phyloP scores from a whole-genome alignment of 53 echinoderm and acorn worm genomes.

The Henricia sp. region DNA sequence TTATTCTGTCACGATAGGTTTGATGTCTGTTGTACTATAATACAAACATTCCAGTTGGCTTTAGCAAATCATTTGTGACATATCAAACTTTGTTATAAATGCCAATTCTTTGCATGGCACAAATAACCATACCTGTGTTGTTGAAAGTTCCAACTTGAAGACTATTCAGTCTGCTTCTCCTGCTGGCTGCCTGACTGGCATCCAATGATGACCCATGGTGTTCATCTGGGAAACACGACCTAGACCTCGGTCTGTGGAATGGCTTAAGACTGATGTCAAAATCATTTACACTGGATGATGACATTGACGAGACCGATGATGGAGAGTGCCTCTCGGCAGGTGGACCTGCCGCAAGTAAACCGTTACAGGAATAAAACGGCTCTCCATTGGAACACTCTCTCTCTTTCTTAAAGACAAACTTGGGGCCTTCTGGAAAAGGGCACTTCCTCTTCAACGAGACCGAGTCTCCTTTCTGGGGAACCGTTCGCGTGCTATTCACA shows the following conservation, averaged over 20 bases:
- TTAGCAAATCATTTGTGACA: no score
- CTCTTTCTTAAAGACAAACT: constrained; percentile 24
- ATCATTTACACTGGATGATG: not conserved
- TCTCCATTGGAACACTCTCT: not conserved
- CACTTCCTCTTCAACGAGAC: not conserved
- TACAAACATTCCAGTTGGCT: no score
- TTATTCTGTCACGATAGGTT: no score
- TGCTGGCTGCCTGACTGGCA: not conserved
- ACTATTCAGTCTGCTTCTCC: constrained; percentile 31
- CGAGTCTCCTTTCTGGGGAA: not conserved
- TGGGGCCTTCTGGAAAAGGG: constrained; percentile 4
- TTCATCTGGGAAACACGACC: constrained; percentile 12
- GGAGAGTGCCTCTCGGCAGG: not conserved
- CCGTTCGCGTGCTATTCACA: not conserved
- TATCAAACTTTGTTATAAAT: no score
- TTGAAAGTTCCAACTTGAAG: constrained; percentile 1
- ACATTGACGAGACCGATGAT: constrained; percentile 7
- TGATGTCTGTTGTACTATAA: no score
- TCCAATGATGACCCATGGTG: not conserved
- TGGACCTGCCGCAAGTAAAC: not conserved
- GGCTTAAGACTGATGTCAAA: not conserved
- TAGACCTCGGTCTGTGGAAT: constrained; percentile 23
- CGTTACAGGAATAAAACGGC: not conserved
- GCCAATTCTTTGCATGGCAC: no score
- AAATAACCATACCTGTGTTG: constrained; percentile 40